Evolutionary conservation across 2,113 vertebrate genomes (phyloP).

Genomic region (Gavialis gangeticus): DNA sequence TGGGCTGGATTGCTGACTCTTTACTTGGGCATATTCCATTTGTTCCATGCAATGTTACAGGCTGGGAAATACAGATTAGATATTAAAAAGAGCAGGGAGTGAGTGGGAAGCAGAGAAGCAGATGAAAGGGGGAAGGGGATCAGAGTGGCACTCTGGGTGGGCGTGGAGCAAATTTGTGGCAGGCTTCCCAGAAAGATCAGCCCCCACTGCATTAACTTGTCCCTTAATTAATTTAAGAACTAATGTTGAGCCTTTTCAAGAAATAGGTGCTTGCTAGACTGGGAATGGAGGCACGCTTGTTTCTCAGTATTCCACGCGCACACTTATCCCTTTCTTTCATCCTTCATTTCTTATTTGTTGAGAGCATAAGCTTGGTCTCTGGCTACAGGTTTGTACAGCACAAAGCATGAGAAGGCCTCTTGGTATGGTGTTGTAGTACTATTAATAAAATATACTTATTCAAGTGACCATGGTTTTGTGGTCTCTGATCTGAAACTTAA

Average conservation of each 20-base stretch:
- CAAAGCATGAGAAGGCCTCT: neutral
- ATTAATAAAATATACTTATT: neutral
- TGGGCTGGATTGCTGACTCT: neutral
- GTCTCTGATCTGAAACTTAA: neutral
- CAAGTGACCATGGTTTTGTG: no score
- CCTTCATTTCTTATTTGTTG: neutral
- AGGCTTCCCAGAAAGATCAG: no score
- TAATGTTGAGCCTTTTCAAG: neutral
- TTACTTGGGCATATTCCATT: neutral
- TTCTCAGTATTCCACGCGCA: neutral
- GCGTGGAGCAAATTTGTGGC: no score
- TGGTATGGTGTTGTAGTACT: neutral
- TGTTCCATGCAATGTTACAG: neutral
- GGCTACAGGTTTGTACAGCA: neutral
- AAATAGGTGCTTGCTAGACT: neutral
- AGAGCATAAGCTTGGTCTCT: neutral
- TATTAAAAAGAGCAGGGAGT: neutral
- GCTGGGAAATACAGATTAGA: constrained; percentile 33
- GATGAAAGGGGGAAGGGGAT: no score
- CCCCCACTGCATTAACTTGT: no score
- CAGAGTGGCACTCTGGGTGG: no score
- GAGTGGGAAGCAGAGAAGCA: no score
- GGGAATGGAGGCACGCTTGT: neutral
- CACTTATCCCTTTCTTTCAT: neutral
- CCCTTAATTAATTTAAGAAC: neutral